Percentiles rank a stretch among this genome's conserved stretches.
Evolutionary conservation across 1,140 invertebrate genomes (phyloP).

Genomic region (Leguminivora glycinivorella): DNA sequence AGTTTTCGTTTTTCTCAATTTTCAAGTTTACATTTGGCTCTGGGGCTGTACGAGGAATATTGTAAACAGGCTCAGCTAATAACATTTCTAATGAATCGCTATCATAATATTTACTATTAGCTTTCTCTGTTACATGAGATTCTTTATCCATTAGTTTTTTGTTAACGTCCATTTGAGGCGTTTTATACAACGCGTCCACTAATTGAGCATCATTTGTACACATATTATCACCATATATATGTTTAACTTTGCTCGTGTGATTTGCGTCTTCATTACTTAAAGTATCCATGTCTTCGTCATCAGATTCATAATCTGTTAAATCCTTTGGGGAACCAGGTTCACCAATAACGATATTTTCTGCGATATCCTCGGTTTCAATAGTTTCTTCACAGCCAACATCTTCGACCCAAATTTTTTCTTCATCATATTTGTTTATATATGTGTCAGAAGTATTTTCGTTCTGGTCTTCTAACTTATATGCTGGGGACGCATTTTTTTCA

Average conservation of each 20-base stretch:
- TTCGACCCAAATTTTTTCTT: slow-evolving; percentile 66
- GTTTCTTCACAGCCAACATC: slow-evolving; percentile 74
- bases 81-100: slow-evolving; percentile 51
- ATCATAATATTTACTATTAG: slow-evolving; percentile 45
- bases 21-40: background rate
- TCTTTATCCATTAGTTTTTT: slow-evolving; percentile 60
- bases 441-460: slow-evolving; percentile 42
- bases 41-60: background rate
- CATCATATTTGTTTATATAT: background rate
- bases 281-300: slow-evolving; percentile 34
- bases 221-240: slow-evolving; percentile 57
- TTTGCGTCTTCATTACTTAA: slow-evolving; percentile 37
- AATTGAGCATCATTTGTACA: slow-evolving; percentile 52
- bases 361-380: slow-evolving; percentile 69
- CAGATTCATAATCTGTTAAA: slow-evolving; percentile 39
- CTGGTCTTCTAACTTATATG: slow-evolving; percentile 27
- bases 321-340: slow-evolving; percentile 47
- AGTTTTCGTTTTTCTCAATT: too few relatives aligned
- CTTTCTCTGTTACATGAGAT: slow-evolving; percentile 43
- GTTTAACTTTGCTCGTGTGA: slow-evolving; percentile 58
- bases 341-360: slow-evolving; percentile 57
- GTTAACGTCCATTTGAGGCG: slow-evolving; percentile 64
- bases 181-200: slow-evolving; percentile 62
- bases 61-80: slow-evolving; percentile 41
- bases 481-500: background rate